These are phyloP conservation scores for Digitonthophagus gazella DNA, from an alignment of 2,888 invertebrate genomes.

Conservation along the genomic window DNA sequence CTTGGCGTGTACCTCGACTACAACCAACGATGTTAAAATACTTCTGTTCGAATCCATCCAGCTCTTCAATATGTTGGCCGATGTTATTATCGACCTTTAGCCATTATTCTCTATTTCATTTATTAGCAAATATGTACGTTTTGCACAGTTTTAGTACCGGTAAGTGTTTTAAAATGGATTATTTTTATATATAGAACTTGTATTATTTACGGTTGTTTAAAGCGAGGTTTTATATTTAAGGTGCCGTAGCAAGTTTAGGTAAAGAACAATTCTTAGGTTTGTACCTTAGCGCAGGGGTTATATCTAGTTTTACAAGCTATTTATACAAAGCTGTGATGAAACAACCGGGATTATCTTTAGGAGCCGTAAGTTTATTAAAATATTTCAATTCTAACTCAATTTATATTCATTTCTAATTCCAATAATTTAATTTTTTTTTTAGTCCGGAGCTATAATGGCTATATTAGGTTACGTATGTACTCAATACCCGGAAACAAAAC, in stretches of 20 bases:
- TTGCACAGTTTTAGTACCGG: slow-evolving; percentile 76
- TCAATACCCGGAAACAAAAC: slow-evolving; percentile 82
- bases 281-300: slow-evolving; percentile 84
- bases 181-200: not conserved
- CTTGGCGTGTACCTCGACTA: slow-evolving; percentile 75
- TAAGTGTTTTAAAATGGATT: slow-evolving; percentile 35
- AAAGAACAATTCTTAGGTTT: slow-evolving; percentile 90
- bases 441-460: slow-evolving; percentile 96
- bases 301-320: slow-evolving; percentile 84
- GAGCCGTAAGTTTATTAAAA: slow-evolving; percentile 75
- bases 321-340: slow-evolving; percentile 70
- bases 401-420: not conserved
- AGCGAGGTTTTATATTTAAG: slow-evolving; percentile 48
- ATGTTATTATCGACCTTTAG: slow-evolving; percentile 96
- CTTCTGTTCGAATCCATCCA: slow-evolving; percentile 80
- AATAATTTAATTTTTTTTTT: slow-evolving; percentile 42
- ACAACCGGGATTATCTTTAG: slow-evolving; percentile 78
- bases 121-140: slow-evolving; percentile 95
- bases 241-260: slow-evolving; percentile 73
- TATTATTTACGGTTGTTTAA: slow-evolving; percentile 24
- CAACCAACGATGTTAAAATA: slow-evolving; percentile 76
- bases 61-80: slow-evolving; percentile 75
- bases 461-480: slow-evolving; percentile 84
- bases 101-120: slow-evolving; percentile 82
- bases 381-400: slow-evolving; percentile 13